Conservation (phyloP, 2,113 vertebrate genomes). For the Globicephala melas region DNA sequence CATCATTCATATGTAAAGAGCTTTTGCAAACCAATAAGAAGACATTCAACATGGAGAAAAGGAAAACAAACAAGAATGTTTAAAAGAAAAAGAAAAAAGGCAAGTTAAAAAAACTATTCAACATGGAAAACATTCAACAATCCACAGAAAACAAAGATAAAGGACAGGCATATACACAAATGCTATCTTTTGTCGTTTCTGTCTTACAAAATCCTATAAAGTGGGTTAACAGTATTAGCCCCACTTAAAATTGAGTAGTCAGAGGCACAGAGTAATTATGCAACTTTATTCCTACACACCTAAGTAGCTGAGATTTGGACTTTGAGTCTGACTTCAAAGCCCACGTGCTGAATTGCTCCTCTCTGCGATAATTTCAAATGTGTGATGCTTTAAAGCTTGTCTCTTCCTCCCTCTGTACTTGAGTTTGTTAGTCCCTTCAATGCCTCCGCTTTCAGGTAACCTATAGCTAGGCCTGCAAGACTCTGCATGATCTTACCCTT, state of each 20-base stretch:
- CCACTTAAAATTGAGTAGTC: neutral
- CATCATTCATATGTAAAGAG: neutral
- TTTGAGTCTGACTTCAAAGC: neutral
- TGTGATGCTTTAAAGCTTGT: neutral
- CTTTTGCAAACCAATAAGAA: neutral
- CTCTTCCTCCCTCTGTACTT: neutral
- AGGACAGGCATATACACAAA: neutral
- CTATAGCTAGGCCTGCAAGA: neutral
- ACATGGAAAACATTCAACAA: neutral
- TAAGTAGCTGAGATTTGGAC: neutral
- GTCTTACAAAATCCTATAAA: neutral
- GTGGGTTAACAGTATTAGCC: neutral
- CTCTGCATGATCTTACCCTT: neutral
- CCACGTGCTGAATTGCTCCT: neutral
- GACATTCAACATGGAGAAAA: neutral
- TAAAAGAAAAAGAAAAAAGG: neutral
- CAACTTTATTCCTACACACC: neutral
- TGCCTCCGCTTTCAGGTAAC: neutral
- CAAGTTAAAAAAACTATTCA: neutral
- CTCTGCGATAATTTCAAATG: neutral
- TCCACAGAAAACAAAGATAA: neutral
- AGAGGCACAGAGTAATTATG: neutral
- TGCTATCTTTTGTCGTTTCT: neutral
- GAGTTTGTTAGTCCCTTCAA: neutral
- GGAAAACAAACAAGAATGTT: neutral